Evolutionary conservation across 2,888 invertebrate species (phyloP), one percentile per base, ranked within the genome.

Genomic region (Aspidapion aeneum): DNA sequence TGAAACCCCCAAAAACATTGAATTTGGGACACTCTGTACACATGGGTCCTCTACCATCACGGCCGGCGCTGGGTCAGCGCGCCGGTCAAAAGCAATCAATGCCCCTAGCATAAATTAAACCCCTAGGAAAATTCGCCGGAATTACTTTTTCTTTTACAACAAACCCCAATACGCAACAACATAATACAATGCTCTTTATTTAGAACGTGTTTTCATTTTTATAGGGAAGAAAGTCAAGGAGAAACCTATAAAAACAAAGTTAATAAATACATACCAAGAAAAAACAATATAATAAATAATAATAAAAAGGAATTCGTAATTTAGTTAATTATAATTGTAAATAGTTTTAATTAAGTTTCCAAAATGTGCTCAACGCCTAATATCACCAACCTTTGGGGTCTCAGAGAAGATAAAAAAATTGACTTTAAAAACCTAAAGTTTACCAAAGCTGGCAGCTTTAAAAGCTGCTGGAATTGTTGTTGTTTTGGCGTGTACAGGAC

Each of bases 51-150:
- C n/a, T n/a, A n/a, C n/a, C n/a, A n/a, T n/a, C n/a, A n/a, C n/a
- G n/a, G n/a, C n/a, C n/a, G n/a, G n/a, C n/a, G n/a, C n/a, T 35
- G 69, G 74, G 73, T 73, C 74, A 74, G 71, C 69, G 72, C 72
- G 70, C 69, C 73, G 74, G 74, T 74, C 74, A 74, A 35, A 65
- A 61, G 63, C 68, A 73, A 74, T 74, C 74, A 72, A 74, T 73
- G 72, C 68, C 65, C n/a, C 17, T 52, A 12, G 65, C 68, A 61
- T 66, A 67, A 67, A 63, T 65, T 67, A 64, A 35, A 12, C 35
- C 35, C n/a, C n/a, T 3, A n/a, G 52, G 52, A n/a, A 52, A 52
- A 52, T 52, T 52, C 52, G 52, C n/a, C n/a, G 52, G 19, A 52
- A 52, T 9, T 5, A n/a, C 49, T 9, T n/a, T 52, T 52, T 19